Evolutionary conservation across 92 coral and sea anemone species (phyloP).

Genomic region (Porites evermanni): DNA sequence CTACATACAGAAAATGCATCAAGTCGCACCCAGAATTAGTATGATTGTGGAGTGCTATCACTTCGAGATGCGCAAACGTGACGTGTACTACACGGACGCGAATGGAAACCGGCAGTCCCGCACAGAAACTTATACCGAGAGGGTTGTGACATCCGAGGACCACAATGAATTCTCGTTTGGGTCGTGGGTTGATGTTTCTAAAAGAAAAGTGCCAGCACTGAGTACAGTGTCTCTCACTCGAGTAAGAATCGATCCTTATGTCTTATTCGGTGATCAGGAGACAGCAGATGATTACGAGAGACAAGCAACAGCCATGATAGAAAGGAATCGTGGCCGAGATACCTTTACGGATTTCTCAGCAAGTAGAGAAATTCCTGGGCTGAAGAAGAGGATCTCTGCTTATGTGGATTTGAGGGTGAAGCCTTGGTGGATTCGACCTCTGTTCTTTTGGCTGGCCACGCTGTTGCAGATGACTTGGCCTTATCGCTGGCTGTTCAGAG

Average conservation of each 20-base stretch:
- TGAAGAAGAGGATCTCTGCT: slow-evolving; percentile 72
- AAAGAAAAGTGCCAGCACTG: slow-evolving; percentile 62
- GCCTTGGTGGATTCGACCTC: slow-evolving; percentile 2
- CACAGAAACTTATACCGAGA: slow-evolving; percentile 69
- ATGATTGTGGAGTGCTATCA: slow-evolving; percentile 77
- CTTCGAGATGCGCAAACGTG: slow-evolving; percentile 62
- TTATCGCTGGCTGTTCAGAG: slow-evolving; percentile 60
- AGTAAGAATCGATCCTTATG: slow-evolving; percentile 58
- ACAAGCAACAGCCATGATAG: slow-evolving; percentile 53
- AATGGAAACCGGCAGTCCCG: slow-evolving; percentile 68
- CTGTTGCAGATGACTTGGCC: slow-evolving; percentile 6
- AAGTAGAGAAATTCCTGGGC: slow-evolving; percentile 55
- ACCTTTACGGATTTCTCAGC: slow-evolving; percentile 45
- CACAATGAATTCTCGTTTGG: slow-evolving; percentile 47
- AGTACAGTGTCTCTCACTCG: slow-evolving; percentile 64
- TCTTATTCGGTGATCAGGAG: slow-evolving; percentile 75
- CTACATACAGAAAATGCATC: slow-evolving; percentile 63
- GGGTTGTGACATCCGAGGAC: slow-evolving; percentile 58
- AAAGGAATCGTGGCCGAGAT: slow-evolving; percentile 56
- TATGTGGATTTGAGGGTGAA: slow-evolving; percentile 42
- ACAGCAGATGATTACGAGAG: slow-evolving; percentile 56
- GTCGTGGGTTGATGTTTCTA: slow-evolving; percentile 68
- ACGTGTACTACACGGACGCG: slow-evolving; percentile 66
- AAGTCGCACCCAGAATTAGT: slow-evolving; percentile 57
- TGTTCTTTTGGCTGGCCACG: slow-evolving; percentile 4